phyloP scores from a whole-genome alignment of 2,888 invertebrate species.

The Noctua pronuba region DNA sequence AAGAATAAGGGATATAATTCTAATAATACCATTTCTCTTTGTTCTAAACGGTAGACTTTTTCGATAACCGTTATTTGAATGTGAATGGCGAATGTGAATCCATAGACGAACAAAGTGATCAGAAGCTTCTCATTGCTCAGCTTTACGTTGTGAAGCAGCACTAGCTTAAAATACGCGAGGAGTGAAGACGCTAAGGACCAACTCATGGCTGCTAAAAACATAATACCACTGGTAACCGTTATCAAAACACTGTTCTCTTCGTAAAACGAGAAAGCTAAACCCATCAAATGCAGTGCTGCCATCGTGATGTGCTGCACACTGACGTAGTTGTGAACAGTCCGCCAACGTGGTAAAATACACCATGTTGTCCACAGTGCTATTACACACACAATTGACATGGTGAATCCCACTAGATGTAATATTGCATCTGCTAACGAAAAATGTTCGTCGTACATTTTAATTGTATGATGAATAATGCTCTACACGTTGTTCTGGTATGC shows the following conservation, averaged over 20 bases:
- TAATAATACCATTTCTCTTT: rapidly evolving
- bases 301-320: constrained; percentile 61
- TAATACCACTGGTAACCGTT: not conserved
- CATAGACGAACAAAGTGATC: constrained; percentile 53
- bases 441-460: constrained; percentile 21
- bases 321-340: constrained; percentile 67
- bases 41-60: constrained; percentile 2
- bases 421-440: not conserved
- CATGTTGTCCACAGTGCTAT: constrained; percentile 61
- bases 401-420: constrained; percentile 18
- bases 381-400: constrained; percentile 31
- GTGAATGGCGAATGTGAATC: constrained; percentile 15
- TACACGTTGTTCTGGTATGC: not conserved
- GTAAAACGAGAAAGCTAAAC: not conserved
- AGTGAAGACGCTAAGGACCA: constrained; percentile 63
- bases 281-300: constrained; percentile 60
- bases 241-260: not conserved
- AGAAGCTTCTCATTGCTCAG: constrained; percentile 53
- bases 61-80: constrained; percentile 10
- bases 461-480: not conserved
- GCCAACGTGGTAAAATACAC: constrained; percentile 67
- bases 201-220: constrained; percentile 44
- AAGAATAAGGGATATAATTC: constrained; percentile 24
- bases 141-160: constrained; percentile 51
- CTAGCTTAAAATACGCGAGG: constrained; percentile 64